These are phyloP conservation scores for human DNA, from an alignment of 2,113 vertebrate genomes.

Conservation along the genomic window GRCh38 chr9:22597501-22598000, in stretches of 20 bases:
- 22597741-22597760: conserved; percentile 64
- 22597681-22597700: no score
- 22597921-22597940: not conserved
- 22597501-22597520: no score
- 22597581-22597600: no score
- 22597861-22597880: conserved; percentile 15
- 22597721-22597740: no score
- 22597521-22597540: no score
- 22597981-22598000: not conserved
- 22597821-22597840: conserved; percentile 43
- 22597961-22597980: not conserved
- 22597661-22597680: no score
- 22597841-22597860: conserved; percentile 8
- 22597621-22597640: no score
- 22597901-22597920: not conserved
- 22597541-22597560: no score
- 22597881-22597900: conserved; percentile 42
- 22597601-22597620: no score
- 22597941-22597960: not conserved
- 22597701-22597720: no score
- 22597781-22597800: conserved; percentile 48
- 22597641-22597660: no score
- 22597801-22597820: conserved; percentile 46
- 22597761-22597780: conserved; percentile 43
- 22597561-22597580: no score